Base-by-base conservation (phyloP, 2,888 invertebrate genomes). In the Stenolophus ochropezus region DNA sequence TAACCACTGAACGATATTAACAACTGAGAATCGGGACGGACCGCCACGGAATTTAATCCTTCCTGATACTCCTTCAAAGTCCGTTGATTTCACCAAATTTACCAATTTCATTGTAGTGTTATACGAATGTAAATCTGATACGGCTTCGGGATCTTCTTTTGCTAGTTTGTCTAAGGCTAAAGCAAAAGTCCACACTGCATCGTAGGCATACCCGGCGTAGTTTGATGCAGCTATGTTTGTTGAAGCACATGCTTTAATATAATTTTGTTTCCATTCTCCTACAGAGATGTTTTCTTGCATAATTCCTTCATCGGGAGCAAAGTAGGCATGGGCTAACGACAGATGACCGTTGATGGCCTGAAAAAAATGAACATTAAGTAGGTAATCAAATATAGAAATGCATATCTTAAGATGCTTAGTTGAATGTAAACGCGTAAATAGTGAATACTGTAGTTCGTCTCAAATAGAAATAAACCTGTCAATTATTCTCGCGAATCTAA, bases 131-230 rank as follows among this genome's bases (percentile, higher is more conserved):
- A 93, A 87, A 83, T 91, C 89, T 3, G 90, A 90, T 1, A 92
- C 87, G 79, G 91, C 91, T 78, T 92, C 91, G 14, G 92, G 92
- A 87, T 94, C 91, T 74, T 92, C 91, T 73, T 89, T 90, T 0
- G 94, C 87, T 0, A 96, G 89, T 83, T 91, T 90, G 86, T 95
- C 92, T 25, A 95, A 89, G 0, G 94, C 95, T 47, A 92, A 89
- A 2, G 94, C 96, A 87, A 94, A 96, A 0, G 93, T 93, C 96
- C 96, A 96, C 74, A 96, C 94, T 0, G 95, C 95, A 88, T 96
- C 96, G 85, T 96, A 96, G 0, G 94, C 94, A 86, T 93, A 96
- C 0, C 94, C 94, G 0, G 94, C 94, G 87, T 94, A 95, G 84
- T 92, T 91, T 0, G 94, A 94, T 20, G 58, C 84, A 85, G 42